Evolutionary conservation across 2,888 invertebrate genomes (phyloP), one percentile per base, ranked within the genome.

Genomic region (Philaethria dido): DNA sequence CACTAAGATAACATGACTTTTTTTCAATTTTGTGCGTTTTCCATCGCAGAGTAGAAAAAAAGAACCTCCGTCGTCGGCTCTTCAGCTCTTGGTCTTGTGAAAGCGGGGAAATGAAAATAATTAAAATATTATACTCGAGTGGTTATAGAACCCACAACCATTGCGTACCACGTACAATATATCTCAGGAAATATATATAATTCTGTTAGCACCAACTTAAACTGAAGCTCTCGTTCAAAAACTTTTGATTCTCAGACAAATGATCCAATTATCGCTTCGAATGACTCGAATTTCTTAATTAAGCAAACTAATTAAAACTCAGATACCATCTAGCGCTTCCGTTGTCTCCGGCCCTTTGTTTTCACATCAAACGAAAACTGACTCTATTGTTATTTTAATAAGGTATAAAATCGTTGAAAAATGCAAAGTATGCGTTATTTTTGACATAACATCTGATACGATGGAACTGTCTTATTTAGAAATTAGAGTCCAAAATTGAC

Each of bases 251-350:
- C 72, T 70, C 75, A 77, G 81, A 87, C 84, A 85, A 82, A 84
- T 84, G 85, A 86, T 84, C 82, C 75, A 89, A 90, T 90, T 88
- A 90, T 85, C 86, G 81, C 85, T 82, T 82, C 76, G 82, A 79
- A 78, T 77, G 77, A 77, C 79, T 84, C 81, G 79, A 79, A 76
- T 81, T 84, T 85, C 86, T 88, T 90, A 86, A 91, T 91, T 89
- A 89, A 83, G 74, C 75, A 80, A 77, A 79, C 85, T 91, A 89
- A 91, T 91, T 90, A 88, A 87, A 87, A 71, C 62, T 55, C 70
- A 73, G 73, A 78, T 77, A 77, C 60, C 68, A 74, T 75, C 74
- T 62, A 63, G 22, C 52, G 71, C 75, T 78, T 76, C 78, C 78
- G 78, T 75, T 75, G 73, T 73, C 74, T 68, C 52, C 64, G 60